Evolutionary conservation across 2,888 invertebrate genomes (phyloP), one percentile per base, ranked within the genome.

Genomic region (Polymixis lichenea): DNA sequence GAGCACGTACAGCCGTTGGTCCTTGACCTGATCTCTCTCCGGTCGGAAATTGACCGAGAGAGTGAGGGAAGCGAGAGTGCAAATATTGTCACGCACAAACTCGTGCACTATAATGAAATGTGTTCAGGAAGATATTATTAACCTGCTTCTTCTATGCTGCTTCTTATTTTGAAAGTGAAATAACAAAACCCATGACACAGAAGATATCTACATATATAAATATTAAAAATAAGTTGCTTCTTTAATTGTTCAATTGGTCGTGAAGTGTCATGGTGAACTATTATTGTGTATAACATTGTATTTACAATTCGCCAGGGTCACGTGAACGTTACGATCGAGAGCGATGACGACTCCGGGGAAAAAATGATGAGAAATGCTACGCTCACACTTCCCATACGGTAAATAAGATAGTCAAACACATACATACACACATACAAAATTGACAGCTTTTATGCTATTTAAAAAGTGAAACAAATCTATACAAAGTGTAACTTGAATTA

Each of bases 281-380:
- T 25, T 46, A 15, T 70, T 73, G n/a, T 53, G 58, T 67, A 43
- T 61, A 53, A 51, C 61, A 60, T 32, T 53, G 13, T 76, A 15
- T 38, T 32, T 46, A 22, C 25, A 65, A 64, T 74, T 74, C 98
- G 98, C 13, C 98, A 98, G 95, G 98, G 99, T 28, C 98, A 98
- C 87, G 97, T 99, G 70, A 97, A 98, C 72, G 92, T 99, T 55
- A 98, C 98, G 0, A 97, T 99, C 19, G 98, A 99, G 92, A 98
- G 99, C 68, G 98, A 98, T 61, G 97, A 97, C 81, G 97, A 97
- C 32, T 97, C 95, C 22, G 97, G 97, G 83, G 97, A 97, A 13
- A 91, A 88, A 49, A 87, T 89, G 4, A 90, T 92, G 78, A 93
- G 90, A 66, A 97, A 97, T 86, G 95, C 96, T 1, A 97, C 97